Base-by-base conservation (phyloP, 35 echinoderm and acorn worm genomes). In the Anneissia japonica region DNA sequence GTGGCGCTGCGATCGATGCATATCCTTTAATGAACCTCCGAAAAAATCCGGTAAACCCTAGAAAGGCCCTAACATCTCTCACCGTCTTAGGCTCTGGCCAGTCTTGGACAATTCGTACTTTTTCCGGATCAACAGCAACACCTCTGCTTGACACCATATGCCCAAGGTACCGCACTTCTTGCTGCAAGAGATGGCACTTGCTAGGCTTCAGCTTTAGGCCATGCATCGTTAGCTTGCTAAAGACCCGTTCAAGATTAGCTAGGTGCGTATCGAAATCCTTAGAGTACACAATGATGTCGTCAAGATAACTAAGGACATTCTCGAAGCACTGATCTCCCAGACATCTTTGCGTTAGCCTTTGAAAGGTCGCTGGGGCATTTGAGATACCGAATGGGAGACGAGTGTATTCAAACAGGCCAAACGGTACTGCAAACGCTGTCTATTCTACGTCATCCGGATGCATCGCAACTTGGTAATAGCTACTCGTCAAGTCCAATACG, bases 201-300 rank as follows among this genome's bases (percentile, higher is more conserved):
- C 34, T 56, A 9, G 80, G 87, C 3, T 74, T 82, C 17, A 87
- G 39, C 56, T 91, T 87, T 12, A 87, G 38, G 26, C 77, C 77
- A 80, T 39, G 73, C 36, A 87, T 56, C 11, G 31, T 34, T 12
- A 86, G 30, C 14, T 46, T 6, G 30, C 1, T 10, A 31, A 90
- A 86, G 31, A 90, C 88, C n/a, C 56, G 39, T 2, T 0, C 26
- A 17, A 85, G 28, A 0, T 74, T 21, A 19, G 3, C 11, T 26
- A 79, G 13, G 35, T 77, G 30, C 39, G 86, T 64, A 23, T 86
- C 73, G 11, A 91, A 40, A 14, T 36, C 87, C 12, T 26, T n/a
- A 9, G 85, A 75, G 46, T 46, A 91, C 19, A 91, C 82, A 34
- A 91, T 77, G 34, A 91, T 86, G 76, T 90, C 89, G 73, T 86